These are phyloP conservation scores for Pontoporia blainvillei DNA, from an alignment of 2,113 vertebrate genomes.

Conservation along the genomic window DNA sequence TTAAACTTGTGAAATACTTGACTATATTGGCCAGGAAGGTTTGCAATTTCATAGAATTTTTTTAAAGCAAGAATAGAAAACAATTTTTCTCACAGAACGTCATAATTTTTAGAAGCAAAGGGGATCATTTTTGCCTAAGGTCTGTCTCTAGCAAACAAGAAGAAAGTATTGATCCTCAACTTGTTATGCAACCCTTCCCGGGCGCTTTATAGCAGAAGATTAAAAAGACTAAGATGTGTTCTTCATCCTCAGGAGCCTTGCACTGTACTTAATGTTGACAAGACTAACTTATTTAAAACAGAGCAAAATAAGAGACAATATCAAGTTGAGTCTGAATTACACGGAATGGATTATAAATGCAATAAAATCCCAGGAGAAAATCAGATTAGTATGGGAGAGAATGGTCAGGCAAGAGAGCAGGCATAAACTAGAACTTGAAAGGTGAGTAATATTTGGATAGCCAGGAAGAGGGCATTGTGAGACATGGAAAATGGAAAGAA, in stretches of 20 bases:
- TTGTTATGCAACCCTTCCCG: conserved; percentile 24
- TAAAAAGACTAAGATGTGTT: conserved; percentile 19
- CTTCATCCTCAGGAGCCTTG: not conserved
- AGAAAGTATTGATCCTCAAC: conserved; percentile 16
- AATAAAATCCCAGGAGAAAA: not conserved
- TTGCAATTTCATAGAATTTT: not conserved
- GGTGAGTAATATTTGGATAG: not conserved
- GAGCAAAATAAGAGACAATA: conserved; percentile 2
- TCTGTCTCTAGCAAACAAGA: conserved; percentile 34
- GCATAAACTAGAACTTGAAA: not conserved
- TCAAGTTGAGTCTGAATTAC: not conserved
- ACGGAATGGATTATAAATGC: conserved; percentile 4
- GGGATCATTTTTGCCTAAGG: conserved; percentile 29
- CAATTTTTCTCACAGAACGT: not conserved
- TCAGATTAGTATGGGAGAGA: not conserved
- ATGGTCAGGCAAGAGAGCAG: not conserved
- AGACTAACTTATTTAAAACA: conserved; percentile 29
- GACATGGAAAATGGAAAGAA: not conserved
- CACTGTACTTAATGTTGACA: not conserved
- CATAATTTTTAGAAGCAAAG: conserved; percentile 10
- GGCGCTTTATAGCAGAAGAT: not conserved
- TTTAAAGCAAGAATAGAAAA: conserved; percentile 10
- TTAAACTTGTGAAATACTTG: not conserved
- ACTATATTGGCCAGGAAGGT: not conserved
- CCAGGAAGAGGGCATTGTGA: not conserved